Conservation (phyloP, 1,140 invertebrate species). For the Aricia agestis region DNA sequence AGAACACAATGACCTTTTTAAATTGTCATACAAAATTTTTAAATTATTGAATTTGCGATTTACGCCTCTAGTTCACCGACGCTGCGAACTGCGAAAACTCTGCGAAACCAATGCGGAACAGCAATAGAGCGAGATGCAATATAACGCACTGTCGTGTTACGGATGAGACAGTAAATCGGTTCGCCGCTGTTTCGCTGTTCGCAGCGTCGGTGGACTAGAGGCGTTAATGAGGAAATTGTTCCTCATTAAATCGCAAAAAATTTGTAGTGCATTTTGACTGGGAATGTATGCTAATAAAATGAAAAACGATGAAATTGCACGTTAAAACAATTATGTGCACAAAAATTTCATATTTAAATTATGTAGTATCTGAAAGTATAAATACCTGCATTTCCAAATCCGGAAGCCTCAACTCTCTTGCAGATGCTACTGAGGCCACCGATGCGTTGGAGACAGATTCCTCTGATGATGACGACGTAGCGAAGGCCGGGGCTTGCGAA, state of each 20-base stretch:
- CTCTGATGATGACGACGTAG: conserved; percentile 62
- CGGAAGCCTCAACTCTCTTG: conserved; percentile 54
- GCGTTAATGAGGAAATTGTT: too few relatives aligned
- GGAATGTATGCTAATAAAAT: not conserved
- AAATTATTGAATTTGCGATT: too few relatives aligned
- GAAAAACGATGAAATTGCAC: not conserved
- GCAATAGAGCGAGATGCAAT: too few relatives aligned
- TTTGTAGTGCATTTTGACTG: not conserved
- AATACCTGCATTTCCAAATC: conserved; percentile 62
- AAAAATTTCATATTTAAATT: not conserved
- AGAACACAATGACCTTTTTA: conserved; percentile 1
- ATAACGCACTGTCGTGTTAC: too few relatives aligned
- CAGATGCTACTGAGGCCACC: conserved; percentile 58
- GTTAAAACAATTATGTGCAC: not conserved
- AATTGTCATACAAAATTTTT: conserved; percentile 14
- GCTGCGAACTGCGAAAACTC: too few relatives aligned
- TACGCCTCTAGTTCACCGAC: too few relatives aligned
- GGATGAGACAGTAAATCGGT: too few relatives aligned
- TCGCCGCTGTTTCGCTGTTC: too few relatives aligned
- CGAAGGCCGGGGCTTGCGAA: conserved; percentile 57
- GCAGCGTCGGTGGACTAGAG: too few relatives aligned
- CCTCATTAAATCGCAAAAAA: not conserved
- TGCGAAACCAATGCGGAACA: too few relatives aligned
- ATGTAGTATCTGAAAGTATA: not conserved
- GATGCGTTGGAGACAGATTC: conserved; percentile 63